Conservation (phyloP, 2,888 invertebrate genomes). For the Lutraria lutraria region DNA sequence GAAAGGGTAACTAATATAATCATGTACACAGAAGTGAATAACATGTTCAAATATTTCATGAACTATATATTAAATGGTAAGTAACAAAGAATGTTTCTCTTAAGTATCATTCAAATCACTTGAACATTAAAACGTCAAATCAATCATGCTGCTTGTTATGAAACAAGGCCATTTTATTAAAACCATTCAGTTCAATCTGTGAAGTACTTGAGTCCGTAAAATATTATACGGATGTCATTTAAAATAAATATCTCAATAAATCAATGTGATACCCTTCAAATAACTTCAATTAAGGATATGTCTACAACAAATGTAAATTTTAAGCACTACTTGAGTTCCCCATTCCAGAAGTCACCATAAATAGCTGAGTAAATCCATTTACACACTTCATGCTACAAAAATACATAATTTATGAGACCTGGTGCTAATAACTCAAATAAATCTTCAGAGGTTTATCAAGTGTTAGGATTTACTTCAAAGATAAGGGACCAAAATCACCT, state of each 20-base stretch:
- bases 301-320: background rate
- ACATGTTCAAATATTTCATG: background rate
- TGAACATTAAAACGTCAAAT: background rate
- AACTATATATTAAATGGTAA: background rate
- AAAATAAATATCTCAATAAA: background rate
- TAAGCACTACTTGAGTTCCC: background rate
- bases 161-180: background rate
- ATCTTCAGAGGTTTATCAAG: background rate
- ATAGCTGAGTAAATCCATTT: background rate
- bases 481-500: background rate
- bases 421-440: background rate
- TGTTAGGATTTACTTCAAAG: constrained; percentile 8
- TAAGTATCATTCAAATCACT: background rate
- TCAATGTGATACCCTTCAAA: background rate
- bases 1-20: too few relatives aligned
- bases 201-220: background rate
- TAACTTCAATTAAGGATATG: background rate
- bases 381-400: background rate
- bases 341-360: constrained; percentile 16
- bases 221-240: background rate
- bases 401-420: constrained; percentile 5
- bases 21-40: too few relatives aligned
- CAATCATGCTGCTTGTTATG: background rate
- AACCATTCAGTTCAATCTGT: background rate
- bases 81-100: background rate